These are phyloP conservation scores for Conchocele bisecta DNA, from an alignment of 2,888 invertebrate species.

Conservation along the genomic window DNA sequence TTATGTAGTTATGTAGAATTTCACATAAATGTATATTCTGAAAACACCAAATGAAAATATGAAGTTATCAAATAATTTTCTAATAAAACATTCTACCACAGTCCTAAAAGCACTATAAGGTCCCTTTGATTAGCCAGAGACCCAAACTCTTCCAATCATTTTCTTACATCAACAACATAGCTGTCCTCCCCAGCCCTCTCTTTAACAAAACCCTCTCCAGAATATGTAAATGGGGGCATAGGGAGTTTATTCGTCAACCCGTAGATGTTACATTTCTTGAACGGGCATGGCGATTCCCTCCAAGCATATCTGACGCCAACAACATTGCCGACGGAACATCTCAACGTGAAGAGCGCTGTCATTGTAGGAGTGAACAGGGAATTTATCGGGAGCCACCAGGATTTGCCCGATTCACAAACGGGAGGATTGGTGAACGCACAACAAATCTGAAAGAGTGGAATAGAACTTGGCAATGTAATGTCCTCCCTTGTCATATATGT, in stretches of 20 bases:
- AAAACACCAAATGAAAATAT: no score
- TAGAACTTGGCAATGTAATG: no score
- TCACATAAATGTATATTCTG: no score
- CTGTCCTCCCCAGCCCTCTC: no score
- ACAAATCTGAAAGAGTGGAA: constrained; percentile 50
- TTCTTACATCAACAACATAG: no score
- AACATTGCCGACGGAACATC: constrained; percentile 30
- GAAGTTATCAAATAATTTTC: no score
- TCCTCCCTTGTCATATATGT: no score
- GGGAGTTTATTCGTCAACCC: constrained; percentile 40
- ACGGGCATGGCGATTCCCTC: constrained; percentile 46
- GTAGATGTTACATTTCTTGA: constrained; percentile 51
- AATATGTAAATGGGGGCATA: constrained; percentile 45
- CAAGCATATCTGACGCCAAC: constrained; percentile 50
- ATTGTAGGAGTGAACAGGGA: background rate
- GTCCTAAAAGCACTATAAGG: no score
- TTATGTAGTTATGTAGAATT: no score
- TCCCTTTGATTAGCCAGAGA: no score
- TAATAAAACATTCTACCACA: no score
- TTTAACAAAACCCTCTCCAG: constrained; percentile 29
- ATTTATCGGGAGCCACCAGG: constrained; percentile 61
- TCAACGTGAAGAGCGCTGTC: constrained; percentile 6
- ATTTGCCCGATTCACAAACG: constrained; percentile 34
- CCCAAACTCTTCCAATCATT: no score
- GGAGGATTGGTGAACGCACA: constrained; percentile 39